A percentile compares a stretch with the other conserved stretches of the same genome.
Evolutionary conservation across 2,113 vertebrate genomes (phyloP).

Genomic region (Amblyornis subalaris): DNA sequence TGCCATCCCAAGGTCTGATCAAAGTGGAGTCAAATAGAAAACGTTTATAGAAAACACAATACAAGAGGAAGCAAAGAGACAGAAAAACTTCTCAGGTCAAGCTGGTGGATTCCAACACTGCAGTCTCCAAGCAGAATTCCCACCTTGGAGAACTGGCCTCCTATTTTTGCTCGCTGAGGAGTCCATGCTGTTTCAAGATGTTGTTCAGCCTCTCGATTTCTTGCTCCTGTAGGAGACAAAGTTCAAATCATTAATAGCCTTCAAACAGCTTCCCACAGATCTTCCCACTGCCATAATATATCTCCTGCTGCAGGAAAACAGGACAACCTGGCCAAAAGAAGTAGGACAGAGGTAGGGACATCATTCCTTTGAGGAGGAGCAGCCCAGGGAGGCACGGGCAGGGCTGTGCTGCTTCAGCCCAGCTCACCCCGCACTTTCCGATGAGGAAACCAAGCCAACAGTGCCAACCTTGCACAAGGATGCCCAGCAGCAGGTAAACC

Average conservation of each 20-base stretch:
- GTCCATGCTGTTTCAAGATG: slow-evolving; percentile 77
- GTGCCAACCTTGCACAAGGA: neutral
- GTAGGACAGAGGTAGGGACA: neutral
- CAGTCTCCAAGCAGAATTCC: neutral
- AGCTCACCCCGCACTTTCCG: neutral
- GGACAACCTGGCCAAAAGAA: neutral
- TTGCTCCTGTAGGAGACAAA: slow-evolving; percentile 75
- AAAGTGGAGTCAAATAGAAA: neutral
- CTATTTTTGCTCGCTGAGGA: slow-evolving; percentile 50
- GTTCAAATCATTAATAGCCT: neutral
- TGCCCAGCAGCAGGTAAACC: neutral
- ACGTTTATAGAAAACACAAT: neutral
- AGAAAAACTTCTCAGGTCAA: neutral
- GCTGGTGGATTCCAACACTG: neutral
- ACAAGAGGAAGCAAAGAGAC: slow-evolving; percentile 23
- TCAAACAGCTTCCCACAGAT: neutral
- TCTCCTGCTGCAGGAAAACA: neutral
- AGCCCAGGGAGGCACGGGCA: neutral
- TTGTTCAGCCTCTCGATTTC: slow-evolving; percentile 82
- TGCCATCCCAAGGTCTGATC: neutral
- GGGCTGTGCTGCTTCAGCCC: neutral
- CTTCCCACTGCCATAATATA: neutral
- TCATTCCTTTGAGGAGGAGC: neutral
- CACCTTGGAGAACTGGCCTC: neutral
- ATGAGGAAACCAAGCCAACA: neutral